Percentiles rank a stretch among this genome's conserved stretches.
Conservation (phyloP, 1,140 invertebrate genomes). For the Batillaria attramentaria region DNA sequence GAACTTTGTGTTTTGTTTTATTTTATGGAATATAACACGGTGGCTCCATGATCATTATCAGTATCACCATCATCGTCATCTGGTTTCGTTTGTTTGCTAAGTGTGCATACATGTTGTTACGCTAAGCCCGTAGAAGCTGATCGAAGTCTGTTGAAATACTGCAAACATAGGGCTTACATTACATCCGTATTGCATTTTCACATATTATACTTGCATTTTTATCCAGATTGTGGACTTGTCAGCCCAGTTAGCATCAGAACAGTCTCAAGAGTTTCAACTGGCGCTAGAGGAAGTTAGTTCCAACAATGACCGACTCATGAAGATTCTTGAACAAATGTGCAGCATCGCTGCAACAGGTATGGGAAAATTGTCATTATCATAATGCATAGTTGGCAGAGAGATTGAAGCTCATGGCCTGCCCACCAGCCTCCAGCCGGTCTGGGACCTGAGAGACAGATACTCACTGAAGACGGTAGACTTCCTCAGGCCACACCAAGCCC, state of each 20-base stretch:
- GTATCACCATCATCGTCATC: too few relatives aligned
- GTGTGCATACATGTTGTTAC: background rate
- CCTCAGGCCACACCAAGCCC: too few relatives aligned
- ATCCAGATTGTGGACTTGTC: background rate
- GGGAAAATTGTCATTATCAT: background rate
- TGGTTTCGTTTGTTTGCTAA: background rate
- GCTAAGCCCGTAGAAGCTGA: background rate
- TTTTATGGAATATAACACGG: background rate
- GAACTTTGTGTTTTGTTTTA: background rate
- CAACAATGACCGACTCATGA: background rate
- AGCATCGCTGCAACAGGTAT: background rate
- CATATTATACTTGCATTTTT: background rate
- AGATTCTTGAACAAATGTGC: constrained; percentile 4
- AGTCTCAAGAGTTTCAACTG: background rate
- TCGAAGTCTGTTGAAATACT: background rate
- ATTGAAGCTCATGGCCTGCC: background rate
- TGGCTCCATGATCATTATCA: too few relatives aligned
- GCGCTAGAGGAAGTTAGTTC: background rate
- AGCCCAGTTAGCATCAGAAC: background rate
- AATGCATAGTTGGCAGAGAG: background rate
- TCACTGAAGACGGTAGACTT: too few relatives aligned
- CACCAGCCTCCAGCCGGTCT: too few relatives aligned
- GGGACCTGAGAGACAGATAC: too few relatives aligned
- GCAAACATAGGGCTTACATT: background rate
- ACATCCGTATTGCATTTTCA: background rate